Conservation (phyloP, 2,113 vertebrate genomes). For the Callopanchax toddi region DNA sequence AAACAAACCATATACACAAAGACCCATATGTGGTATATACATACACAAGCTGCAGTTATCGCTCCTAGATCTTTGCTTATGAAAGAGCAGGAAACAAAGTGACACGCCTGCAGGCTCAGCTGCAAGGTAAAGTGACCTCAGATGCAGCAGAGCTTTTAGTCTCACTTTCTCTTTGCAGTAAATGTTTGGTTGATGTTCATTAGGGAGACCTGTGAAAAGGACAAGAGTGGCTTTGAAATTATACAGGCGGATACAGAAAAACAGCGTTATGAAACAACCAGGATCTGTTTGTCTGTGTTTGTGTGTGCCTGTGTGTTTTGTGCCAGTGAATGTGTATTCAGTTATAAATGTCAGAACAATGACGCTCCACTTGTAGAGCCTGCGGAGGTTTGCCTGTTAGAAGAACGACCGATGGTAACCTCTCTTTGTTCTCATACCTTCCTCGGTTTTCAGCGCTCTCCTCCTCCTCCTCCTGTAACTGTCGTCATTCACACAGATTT, state of each 20-base stretch:
- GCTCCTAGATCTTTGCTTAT: slow-evolving; percentile 3
- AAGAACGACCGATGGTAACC: slow-evolving; percentile 73
- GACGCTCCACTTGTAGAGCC: slow-evolving; percentile 24
- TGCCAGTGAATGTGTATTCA: too few species aligned
- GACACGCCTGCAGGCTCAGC: slow-evolving; percentile 27
- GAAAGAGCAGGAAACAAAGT: slow-evolving; percentile 27
- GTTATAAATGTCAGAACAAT: slow-evolving; percentile 36
- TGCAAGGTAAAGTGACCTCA: slow-evolving; percentile 21
- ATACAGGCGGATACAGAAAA: slow-evolving; percentile 5
- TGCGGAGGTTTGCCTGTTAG: slow-evolving; percentile 41
- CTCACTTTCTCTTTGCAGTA: slow-evolving; percentile 41
- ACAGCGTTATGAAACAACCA: slow-evolving; percentile 23
- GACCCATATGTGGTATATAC: not conserved
- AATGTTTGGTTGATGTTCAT: slow-evolving; percentile 7
- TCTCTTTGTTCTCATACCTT: slow-evolving; percentile 56
- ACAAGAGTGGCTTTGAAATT: not conserved
- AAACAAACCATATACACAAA: slow-evolving; percentile 6
- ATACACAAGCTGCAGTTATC: not conserved
- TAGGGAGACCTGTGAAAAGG: not conserved
- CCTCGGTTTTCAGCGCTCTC: slow-evolving; percentile 6
- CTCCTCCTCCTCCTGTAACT: slow-evolving; percentile 11
- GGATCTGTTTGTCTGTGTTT: slow-evolving; percentile 4
- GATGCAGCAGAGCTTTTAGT: slow-evolving; percentile 11
- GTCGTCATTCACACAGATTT: not conserved
- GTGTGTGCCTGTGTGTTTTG: slow-evolving; percentile 13